Evolutionary conservation across 1,140 invertebrate species (phyloP).

Genomic region (Papilio glaucus): DNA sequence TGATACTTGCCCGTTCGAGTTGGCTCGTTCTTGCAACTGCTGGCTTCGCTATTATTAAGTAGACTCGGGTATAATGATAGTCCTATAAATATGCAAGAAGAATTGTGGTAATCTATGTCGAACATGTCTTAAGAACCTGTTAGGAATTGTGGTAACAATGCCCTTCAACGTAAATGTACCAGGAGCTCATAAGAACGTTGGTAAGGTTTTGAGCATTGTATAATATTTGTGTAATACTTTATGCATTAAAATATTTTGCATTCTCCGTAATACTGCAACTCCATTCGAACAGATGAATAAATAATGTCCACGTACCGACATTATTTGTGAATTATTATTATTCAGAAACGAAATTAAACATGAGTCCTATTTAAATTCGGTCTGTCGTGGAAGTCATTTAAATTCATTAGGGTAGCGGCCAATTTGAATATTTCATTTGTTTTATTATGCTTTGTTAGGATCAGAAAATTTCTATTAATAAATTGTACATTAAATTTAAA

Average conservation of each 20-base stretch:
- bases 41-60: too few relatives aligned
- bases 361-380: constrained; percentile 23
- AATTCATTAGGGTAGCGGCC: constrained; percentile 9
- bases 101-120: too few relatives aligned
- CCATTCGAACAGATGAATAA: constrained; percentile 4
- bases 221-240: not conserved
- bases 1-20: too few relatives aligned
- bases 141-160: too few relatives aligned
- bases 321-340: constrained; percentile 25
- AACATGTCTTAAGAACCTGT: too few relatives aligned
- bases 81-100: too few relatives aligned
- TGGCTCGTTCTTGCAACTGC: too few relatives aligned
- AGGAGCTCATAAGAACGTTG: not conserved
- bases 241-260: not conserved
- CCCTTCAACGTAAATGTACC: not conserved
- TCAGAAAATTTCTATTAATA: constrained; percentile 16
- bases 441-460: constrained; percentile 24
- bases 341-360: constrained; percentile 26
- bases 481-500: constrained; percentile 1
- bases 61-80: too few relatives aligned
- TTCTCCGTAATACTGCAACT: not conserved
- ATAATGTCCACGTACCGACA: constrained; percentile 1
- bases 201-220: not conserved
- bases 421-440: constrained; percentile 19
- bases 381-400: constrained; percentile 19